Evolutionary conservation across 2,113 vertebrate genomes (phyloP).

Genomic region (Tachycineta bicolor): DNA sequence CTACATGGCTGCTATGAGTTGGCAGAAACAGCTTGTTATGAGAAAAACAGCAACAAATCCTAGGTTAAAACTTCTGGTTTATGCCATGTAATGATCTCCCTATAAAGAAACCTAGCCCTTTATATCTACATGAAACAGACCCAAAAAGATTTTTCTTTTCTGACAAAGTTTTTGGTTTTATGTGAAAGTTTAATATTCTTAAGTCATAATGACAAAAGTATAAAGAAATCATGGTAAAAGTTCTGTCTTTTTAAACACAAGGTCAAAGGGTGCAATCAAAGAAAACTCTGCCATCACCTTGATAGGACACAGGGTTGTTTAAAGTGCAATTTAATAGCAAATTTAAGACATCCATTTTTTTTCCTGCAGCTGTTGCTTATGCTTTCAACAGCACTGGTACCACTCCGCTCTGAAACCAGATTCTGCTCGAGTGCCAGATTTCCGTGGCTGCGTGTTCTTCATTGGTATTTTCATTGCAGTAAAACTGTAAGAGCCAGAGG

Average conservation of each 20-base stretch:
- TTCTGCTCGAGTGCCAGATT: neutral
- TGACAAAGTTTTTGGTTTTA: neutral
- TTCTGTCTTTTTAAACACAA: neutral
- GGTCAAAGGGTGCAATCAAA: neutral
- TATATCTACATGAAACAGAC: neutral
- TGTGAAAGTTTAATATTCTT: constrained; percentile 30
- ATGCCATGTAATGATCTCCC: neutral
- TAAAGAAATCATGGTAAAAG: neutral
- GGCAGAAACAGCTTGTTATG: neutral
- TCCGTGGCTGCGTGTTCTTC: neutral
- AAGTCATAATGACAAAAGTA: neutral
- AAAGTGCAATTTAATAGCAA: constrained; percentile 32
- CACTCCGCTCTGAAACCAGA: neutral
- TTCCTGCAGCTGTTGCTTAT: neutral
- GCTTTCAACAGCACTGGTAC: neutral
- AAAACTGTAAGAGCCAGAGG: neutral
- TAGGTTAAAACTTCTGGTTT: neutral
- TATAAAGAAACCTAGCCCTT: neutral
- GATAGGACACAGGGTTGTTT: neutral
- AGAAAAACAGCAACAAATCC: neutral
- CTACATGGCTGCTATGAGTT: rapidly evolving
- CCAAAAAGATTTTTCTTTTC: neutral
- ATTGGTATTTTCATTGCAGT: neutral
- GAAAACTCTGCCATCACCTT: neutral
- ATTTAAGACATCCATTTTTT: neutral